Percentiles rank a stretch among this genome's conserved stretches.
These are phyloP conservation scores for Acrobasis consociella DNA, from an alignment of 2,888 invertebrate genomes.

Conservation along the genomic window DNA sequence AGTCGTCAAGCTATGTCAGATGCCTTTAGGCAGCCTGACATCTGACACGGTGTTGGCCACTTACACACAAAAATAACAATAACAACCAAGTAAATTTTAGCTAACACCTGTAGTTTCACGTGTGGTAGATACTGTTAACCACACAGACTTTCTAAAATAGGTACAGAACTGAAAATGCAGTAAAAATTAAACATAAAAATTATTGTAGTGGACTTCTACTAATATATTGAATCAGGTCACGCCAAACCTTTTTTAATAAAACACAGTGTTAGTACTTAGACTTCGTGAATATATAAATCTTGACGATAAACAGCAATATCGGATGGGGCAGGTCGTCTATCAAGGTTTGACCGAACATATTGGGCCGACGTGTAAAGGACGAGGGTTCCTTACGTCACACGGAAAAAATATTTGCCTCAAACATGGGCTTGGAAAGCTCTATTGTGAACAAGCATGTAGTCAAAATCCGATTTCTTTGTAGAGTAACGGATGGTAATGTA, in stretches of 20 bases:
- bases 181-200: no score
- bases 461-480: constrained; percentile 15
- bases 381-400: constrained; percentile 18
- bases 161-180: no score
- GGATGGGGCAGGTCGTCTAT: constrained; percentile 21
- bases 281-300: constrained; percentile 22
- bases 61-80: no score
- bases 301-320: constrained; percentile 21
- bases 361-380: constrained; percentile 16
- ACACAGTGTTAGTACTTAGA: constrained; percentile 1
- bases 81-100: no score
- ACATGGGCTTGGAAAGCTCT: constrained; percentile 16
- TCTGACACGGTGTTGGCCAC: no score
- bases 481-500: not conserved
- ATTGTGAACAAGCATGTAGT: constrained; percentile 11
- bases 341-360: constrained; percentile 24
- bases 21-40: no score
- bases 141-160: no score
- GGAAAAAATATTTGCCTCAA: constrained; percentile 21
- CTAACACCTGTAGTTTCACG: no score
- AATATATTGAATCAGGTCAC: no score
- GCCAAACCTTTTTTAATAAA: not conserved
- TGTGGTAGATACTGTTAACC: no score
- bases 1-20: no score
- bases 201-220: no score